phyloP scores from a whole-genome alignment of 2,113 vertebrate genomes.

The Tauraco erythrolophus region DNA sequence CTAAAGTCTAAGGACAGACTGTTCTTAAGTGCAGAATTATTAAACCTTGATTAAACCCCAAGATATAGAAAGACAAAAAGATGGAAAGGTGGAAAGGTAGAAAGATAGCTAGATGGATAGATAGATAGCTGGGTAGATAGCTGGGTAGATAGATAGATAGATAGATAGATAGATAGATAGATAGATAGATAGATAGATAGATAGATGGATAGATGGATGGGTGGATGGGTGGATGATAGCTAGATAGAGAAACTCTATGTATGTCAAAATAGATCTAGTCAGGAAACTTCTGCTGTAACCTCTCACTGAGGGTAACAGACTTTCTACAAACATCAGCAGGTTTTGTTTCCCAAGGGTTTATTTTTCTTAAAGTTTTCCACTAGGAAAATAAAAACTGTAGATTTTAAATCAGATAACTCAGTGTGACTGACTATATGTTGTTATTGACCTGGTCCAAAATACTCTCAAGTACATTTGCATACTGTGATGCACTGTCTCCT shows the following conservation, averaged over 20 bases:
- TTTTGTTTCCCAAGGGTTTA: not conserved
- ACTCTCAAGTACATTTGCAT: not conserved
- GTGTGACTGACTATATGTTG: not conserved
- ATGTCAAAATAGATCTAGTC: not conserved
- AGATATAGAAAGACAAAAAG: not conserved
- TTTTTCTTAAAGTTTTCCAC: not conserved
- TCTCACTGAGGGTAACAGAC: not conserved
- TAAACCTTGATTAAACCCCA: not conserved
- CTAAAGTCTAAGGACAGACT: not conserved
- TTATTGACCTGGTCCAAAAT: slow-evolving; percentile 14
- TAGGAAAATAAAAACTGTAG: not conserved
- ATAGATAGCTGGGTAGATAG: not conserved
- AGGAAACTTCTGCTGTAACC: not conserved
- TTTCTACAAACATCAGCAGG: not conserved
- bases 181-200: not conserved
- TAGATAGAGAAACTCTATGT: not conserved
- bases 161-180: not conserved
- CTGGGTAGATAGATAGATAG: not conserved
- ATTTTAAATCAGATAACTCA: not conserved
- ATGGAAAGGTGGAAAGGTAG: not conserved
- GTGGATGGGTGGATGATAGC: too few relatives aligned
- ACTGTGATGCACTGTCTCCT: not conserved
- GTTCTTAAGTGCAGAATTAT: not conserved
- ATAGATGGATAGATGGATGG: not conserved
- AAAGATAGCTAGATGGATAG: not conserved